Base-by-base conservation (phyloP, 2,113 vertebrate genomes). In the Oncorhynchus tshawytscha region DNA sequence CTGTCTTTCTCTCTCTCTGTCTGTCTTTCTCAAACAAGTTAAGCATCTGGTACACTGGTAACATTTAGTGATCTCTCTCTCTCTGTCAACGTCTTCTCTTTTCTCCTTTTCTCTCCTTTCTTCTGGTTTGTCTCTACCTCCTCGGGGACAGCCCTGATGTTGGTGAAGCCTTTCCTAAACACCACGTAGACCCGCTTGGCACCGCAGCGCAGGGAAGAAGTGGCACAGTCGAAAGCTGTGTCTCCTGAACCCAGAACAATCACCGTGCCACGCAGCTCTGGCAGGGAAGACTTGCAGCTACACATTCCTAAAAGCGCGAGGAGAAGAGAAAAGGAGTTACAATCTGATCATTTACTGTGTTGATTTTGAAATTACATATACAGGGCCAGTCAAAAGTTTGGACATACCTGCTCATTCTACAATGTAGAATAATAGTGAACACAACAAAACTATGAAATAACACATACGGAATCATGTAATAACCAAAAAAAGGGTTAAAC, bases 181-280 rank as follows among this genome's bases (percentile, higher is more conserved):
- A 93, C 95, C 71, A 98, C 86, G 45, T 92, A 97, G 24, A 99
- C 96, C 0, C 93, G 94, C 6, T 77, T 94, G 86, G 98, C 97
- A 74, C 97, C 97, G 20, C 97, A 99, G 77, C 97, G 96, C 62
- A 99, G 91, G 62, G 97, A 96, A 12, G 97, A 98, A 31, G 98
- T 98, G 24, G 97, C 96, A 27, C 98, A 99, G 93, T 99, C 97
- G 73, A 99, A 99, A 15, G 97, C 97, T 0, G 97, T 99, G 93
- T 99, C 98, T 68, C 98, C 97, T 1, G 97, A 94, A 39, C 98
- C 98, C 1, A 99, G 91, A 34, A 99, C 95, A 39, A 99, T 94
- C 88, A 96, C 97, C 0, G 89, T 87, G n/a, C 98, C 97, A 77
- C 73, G 91, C 54, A 99, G 29, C 67, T 93, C 90, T 6, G 96